Evolutionary conservation across 2,888 invertebrate genomes (phyloP).

Genomic region (Meteorus colon): DNA sequence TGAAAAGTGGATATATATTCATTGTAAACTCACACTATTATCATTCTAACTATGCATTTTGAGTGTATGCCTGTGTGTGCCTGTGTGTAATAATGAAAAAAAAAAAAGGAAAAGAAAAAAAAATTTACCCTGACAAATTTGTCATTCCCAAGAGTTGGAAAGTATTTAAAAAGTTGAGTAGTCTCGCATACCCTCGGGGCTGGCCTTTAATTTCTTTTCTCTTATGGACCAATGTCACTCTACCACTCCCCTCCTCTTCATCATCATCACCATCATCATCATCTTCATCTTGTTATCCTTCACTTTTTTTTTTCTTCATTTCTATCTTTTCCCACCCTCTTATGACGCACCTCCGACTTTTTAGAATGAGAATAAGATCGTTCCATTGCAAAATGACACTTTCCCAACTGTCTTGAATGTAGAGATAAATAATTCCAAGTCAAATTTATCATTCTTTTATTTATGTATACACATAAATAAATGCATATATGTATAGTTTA

Average conservation of each 20-base stretch:
- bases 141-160: conserved; percentile 70
- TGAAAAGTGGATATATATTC: not conserved
- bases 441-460: conserved; percentile 11
- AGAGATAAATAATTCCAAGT: conserved; percentile 8
- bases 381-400: conserved; percentile 20
- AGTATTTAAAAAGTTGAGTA: conserved; percentile 72
- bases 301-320: not conserved
- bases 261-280: conserved; percentile 21
- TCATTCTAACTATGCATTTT: not conserved
- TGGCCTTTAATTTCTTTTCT: conserved; percentile 32
- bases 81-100: not conserved
- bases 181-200: conserved; percentile 45
- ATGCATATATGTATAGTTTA: not conserved
- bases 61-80: too few relatives aligned
- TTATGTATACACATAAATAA: not conserved
- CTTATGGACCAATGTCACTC: conserved; percentile 49
- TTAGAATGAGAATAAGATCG: not conserved
- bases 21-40: not conserved
- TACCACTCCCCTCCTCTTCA: conserved; percentile 28
- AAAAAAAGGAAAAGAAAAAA: not conserved
- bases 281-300: not conserved
- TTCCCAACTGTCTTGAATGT: conserved; percentile 9
- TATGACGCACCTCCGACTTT: not conserved
- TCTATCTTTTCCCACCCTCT: conserved; percentile 25
- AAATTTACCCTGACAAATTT: conserved; percentile 63